Base-by-base conservation (phyloP, 92 coral and sea anemone species). In the Umimayanthus chanpuru region DNA sequence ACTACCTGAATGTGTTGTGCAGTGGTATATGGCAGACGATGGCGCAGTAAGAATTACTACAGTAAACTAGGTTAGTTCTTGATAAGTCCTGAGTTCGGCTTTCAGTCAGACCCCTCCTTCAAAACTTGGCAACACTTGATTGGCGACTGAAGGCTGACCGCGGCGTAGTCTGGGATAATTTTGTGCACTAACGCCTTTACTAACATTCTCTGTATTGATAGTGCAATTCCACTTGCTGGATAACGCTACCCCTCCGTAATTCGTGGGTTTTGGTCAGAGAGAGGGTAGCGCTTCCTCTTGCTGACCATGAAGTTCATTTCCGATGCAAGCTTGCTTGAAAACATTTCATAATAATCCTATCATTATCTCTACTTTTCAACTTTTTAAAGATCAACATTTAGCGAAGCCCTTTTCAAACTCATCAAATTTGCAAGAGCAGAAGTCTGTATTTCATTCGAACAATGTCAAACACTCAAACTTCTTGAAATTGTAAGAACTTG, bases 31-130 rank as follows among this genome's bases (percentile, higher is more conserved):
- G 50, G 11, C 50, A 47, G 50, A 47, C 50, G 50, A 73, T 73
- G 0, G 0, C 41, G 41, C 29, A 73, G 23, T 73, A 6, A 47
- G 7, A 28, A 14, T 18, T 73, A 32, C 12, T 43, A 14, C 44
- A 75, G 79, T 75, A 75, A 38, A 75, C 79, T 75, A 41, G 29
- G 50, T 18, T 75, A 75, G 44, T 39, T 75, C 79, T 75, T 75
- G 20, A 39, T 26, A 18, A 18, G 49, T 39, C n/a, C 8, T 75
- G 44, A 26, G 25, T 25, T 43, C 44, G 50, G 79, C 68, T 8
- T 61, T 61, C n/a, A 61, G 68, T 23, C 68, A 61, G n/a, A 20
- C 58, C 4, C 18, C 14, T 18, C 20, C 16, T 2, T 18, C 36
- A 32, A 32, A 14, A 14, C 1, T 43, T 50, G 56, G 56, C 10